Conservation (phyloP, 2,888 invertebrate genomes). For the Callosobruchus maculatus region DNA sequence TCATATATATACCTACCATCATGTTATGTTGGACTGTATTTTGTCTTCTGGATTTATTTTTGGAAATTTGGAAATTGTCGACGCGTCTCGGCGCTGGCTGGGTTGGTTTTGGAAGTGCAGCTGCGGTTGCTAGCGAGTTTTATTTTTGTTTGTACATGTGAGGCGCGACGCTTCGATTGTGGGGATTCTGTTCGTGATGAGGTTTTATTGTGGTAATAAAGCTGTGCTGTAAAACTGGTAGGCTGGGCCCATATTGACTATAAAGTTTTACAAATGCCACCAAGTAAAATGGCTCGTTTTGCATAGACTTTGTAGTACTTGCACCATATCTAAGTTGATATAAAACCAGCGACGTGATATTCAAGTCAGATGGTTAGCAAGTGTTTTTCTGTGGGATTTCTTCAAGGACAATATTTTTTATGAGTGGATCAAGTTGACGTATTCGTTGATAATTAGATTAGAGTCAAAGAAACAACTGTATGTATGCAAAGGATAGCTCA, state of each 20-base stretch:
- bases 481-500: too few species aligned
- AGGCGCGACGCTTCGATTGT: not conserved
- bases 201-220: not conserved
- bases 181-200: not conserved
- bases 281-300: not conserved
- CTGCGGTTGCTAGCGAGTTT: not conserved
- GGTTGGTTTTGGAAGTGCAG: not conserved
- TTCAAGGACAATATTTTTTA: too few species aligned
- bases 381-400: too few species aligned
- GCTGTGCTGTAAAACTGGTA: not conserved
- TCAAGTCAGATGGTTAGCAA: not conserved
- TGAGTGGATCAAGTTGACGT: too few species aligned
- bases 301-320: not conserved
- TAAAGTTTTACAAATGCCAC: not conserved
- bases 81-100: not conserved
- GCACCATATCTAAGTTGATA: not conserved
- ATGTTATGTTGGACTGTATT: constrained; percentile 35
- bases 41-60: constrained; percentile 28
- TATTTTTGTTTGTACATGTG: not conserved
- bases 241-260: not conserved
- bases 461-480: too few species aligned
- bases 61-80: constrained; percentile 23
- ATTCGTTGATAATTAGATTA: too few species aligned
- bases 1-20: constrained; percentile 46
- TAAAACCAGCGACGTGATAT: not conserved